These are phyloP conservation scores for Elanoides forficatus DNA, from an alignment of 2,113 vertebrate genomes.

Conservation along the genomic window DNA sequence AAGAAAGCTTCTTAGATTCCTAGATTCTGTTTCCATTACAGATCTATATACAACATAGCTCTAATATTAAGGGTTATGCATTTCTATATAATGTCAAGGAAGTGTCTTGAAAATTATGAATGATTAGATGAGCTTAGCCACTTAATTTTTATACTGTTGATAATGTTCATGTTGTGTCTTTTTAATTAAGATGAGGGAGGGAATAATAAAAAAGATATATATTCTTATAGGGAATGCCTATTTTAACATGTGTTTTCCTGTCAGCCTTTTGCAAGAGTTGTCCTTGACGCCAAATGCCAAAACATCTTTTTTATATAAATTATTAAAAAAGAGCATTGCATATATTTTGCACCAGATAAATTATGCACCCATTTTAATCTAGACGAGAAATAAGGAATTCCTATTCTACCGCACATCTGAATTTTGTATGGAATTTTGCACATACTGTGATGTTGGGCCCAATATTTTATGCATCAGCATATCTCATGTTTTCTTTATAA, in stretches of 20 bases:
- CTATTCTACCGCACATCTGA: constrained; percentile 21
- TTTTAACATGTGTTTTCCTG: not conserved
- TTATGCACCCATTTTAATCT: constrained; percentile 61
- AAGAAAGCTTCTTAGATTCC: not conserved
- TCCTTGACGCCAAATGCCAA: constrained; percentile 22
- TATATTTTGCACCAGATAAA: constrained; percentile 52
- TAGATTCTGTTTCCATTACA: not conserved
- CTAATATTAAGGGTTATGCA: not conserved
- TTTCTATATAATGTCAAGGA: not conserved
- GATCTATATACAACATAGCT: not conserved
- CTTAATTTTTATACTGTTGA: not conserved
- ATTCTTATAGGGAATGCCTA: not conserved
- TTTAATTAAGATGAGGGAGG: not conserved
- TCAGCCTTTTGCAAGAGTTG: not conserved
- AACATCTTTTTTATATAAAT: constrained; percentile 42
- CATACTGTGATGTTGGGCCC: constrained; percentile 28
- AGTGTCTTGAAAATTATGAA: not conserved
- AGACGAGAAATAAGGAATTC: constrained; percentile 9
- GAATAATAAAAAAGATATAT: accelerated
- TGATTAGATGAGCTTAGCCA: not conserved
- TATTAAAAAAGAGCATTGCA: constrained; percentile 49
- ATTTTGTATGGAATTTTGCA: constrained; percentile 59
- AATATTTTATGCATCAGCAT: constrained; percentile 64
- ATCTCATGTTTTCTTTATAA: constrained; percentile 69
- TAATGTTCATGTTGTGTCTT: not conserved